These are phyloP conservation scores for Drosophila nikananu DNA, from an alignment of 1,140 invertebrate species.

Conservation along the genomic window DNA sequence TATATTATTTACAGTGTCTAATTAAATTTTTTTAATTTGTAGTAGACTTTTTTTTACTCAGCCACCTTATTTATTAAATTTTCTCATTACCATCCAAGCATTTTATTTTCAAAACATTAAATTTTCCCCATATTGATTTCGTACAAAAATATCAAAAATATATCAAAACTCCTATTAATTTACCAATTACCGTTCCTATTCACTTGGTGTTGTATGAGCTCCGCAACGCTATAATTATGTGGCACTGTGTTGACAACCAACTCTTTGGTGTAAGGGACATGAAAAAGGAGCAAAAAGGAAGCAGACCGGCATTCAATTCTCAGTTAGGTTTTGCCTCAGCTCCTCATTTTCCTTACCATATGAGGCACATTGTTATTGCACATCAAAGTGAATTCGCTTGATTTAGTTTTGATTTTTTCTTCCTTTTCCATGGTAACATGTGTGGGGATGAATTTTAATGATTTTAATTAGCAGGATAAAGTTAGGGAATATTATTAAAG, in stretches of 20 bases:
- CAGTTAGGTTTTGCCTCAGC: constrained; percentile 14
- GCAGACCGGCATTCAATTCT: constrained; percentile 22
- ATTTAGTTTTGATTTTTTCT: constrained; percentile 27
- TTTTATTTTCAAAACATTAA: too few species aligned
- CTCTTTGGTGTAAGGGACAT: constrained; percentile 18
- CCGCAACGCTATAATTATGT: constrained; percentile 68
- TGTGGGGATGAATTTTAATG: constrained; percentile 19
- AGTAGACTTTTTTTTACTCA: too few species aligned
- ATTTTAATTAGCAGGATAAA: constrained; percentile 15
- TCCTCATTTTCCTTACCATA: constrained; percentile 4
- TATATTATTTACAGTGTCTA: too few species aligned
- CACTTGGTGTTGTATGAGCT: constrained; percentile 30
- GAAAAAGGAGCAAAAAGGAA: constrained; percentile 3
- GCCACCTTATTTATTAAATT: too few species aligned
- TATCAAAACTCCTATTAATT: not conserved
- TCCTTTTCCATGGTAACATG: not conserved
- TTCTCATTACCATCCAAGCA: too few species aligned
- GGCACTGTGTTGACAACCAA: constrained; percentile 67
- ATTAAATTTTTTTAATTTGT: too few species aligned
- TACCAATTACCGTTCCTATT: constrained; percentile 10
- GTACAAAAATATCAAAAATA: too few species aligned
- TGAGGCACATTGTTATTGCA: constrained; percentile 35
- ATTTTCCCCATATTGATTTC: too few species aligned
- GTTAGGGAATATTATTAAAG: not conserved
- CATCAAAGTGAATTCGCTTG: constrained; percentile 43